Percentiles rank a stretch among this genome's conserved stretches.
Evolutionary conservation across 2,888 invertebrate species (phyloP).

Genomic region (Orthonevra nobilis): DNA sequence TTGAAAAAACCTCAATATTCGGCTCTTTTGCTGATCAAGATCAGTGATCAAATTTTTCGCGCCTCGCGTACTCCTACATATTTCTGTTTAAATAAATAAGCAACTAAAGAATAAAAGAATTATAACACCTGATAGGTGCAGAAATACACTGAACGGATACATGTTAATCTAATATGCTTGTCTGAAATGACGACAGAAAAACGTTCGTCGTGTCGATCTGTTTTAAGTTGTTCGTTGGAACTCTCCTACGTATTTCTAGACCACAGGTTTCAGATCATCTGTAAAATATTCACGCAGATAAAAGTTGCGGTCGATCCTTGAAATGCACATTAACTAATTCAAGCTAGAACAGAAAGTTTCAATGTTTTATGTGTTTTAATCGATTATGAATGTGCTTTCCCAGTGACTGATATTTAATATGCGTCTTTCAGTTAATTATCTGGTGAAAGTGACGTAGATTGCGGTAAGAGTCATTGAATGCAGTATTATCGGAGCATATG

Average conservation of each 20-base stretch:
- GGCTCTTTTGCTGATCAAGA: background rate
- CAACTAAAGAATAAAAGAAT: slow-evolving; percentile 6
- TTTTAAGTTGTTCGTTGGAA: background rate
- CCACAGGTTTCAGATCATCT: too few species aligned
- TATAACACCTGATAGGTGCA: background rate
- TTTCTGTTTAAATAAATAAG: background rate
- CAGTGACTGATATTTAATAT: slow-evolving; percentile 6
- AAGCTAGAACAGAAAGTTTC: too few species aligned
- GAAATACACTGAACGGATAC: background rate
- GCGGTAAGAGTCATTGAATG: slow-evolving; percentile 48
- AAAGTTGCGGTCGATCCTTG: background rate
- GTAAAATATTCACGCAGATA: too few species aligned
- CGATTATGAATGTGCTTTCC: background rate
- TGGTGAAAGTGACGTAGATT: slow-evolving; percentile 56
- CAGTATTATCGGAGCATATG: background rate
- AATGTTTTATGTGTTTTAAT: background rate
- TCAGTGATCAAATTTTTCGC: background rate
- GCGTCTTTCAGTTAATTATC: slow-evolving; percentile 23
- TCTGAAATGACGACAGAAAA: background rate
- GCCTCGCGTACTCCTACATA: background rate
- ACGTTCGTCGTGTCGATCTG: background rate
- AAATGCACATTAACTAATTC: too few species aligned
- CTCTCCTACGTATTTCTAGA: background rate
- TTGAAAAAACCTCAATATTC: too few species aligned
- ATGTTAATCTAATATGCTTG: background rate